phyloP scores from a whole-genome alignment of 2,888 invertebrate genomes.

The Polydrusus pterygomalis region DNA sequence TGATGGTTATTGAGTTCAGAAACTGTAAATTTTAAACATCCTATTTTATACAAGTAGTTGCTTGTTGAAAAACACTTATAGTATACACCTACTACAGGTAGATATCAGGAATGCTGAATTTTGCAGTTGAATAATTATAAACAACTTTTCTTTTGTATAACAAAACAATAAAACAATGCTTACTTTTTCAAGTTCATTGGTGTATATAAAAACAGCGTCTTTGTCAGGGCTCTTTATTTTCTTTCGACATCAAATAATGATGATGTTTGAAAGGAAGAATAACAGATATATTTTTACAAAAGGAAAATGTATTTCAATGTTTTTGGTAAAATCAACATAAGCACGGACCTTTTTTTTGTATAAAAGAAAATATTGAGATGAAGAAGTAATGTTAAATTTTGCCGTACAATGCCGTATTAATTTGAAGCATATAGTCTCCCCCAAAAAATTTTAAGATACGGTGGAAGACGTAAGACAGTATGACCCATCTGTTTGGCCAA shows the following conservation, averaged over 20 bases:
- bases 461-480: too few relatives aligned
- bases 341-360: background rate
- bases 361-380: background rate
- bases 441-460: too few relatives aligned
- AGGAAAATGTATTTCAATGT: background rate
- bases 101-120: slow-evolving; percentile 2
- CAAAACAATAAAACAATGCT: background rate
- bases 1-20: too few relatives aligned
- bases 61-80: background rate
- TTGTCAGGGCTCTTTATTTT: slow-evolving; percentile 6
- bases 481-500: too few relatives aligned
- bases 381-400: too few relatives aligned
- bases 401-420: too few relatives aligned
- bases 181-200: slow-evolving; percentile 4
- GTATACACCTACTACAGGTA: too few relatives aligned
- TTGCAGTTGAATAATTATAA: slow-evolving; percentile 17
- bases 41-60: too few relatives aligned
- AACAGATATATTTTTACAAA: slow-evolving; percentile 13
- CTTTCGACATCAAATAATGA: background rate
- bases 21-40: too few relatives aligned
- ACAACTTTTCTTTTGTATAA: slow-evolving; percentile 11
- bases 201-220: background rate
- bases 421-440: too few relatives aligned
- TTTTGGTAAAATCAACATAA: slow-evolving; percentile 1
- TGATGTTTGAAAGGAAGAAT: slow-evolving; percentile 7